These are phyloP conservation scores for Diadema setosum DNA, from an alignment of 35 echinoderm and acorn worm species.

Conservation along the genomic window DNA sequence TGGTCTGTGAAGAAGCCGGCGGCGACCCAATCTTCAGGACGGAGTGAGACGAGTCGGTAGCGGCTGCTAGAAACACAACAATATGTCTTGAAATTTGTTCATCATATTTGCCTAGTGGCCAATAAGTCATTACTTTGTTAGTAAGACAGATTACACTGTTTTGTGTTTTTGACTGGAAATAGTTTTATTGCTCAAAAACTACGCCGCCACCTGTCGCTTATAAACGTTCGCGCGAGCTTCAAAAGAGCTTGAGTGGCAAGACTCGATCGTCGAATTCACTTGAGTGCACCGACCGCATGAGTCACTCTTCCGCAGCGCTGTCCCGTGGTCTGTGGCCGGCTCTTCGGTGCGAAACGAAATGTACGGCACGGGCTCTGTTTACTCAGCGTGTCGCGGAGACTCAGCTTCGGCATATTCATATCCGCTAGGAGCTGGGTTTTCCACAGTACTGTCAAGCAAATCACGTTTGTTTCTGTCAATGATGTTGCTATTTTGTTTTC, in stretches of 20 bases:
- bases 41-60: background rate
- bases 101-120: background rate
- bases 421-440: too few relatives aligned
- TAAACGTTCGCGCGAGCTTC: background rate
- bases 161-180: background rate
- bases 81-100: background rate
- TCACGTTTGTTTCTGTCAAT: too few relatives aligned
- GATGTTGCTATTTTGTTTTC: too few relatives aligned
- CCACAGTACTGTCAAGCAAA: too few relatives aligned
- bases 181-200: background rate
- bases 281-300: background rate
- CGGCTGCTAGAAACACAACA: background rate
- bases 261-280: background rate
- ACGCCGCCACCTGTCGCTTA: slow-evolving; percentile 8
- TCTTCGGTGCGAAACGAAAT: too few relatives aligned
- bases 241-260: background rate
- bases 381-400: too few relatives aligned
- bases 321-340: background rate
- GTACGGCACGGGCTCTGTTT: too few relatives aligned
- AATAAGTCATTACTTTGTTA: background rate
- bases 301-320: background rate
- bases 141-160: background rate
- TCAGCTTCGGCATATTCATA: too few relatives aligned
- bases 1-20: background rate
- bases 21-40: background rate